Conservation (phyloP, 1,140 invertebrate genomes). For the Streblospio benedicti region DNA sequence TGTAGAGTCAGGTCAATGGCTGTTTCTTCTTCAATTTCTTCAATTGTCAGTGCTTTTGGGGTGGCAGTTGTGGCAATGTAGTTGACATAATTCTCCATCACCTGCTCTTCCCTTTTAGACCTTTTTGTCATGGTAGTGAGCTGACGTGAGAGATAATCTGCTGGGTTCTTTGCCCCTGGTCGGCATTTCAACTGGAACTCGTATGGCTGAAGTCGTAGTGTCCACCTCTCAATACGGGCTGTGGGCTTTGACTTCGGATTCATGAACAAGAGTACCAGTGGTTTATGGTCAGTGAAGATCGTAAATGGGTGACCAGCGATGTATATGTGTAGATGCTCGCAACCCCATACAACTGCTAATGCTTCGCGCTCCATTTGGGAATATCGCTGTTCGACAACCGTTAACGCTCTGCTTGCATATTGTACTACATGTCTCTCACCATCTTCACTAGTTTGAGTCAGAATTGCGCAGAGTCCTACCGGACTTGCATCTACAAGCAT, state of each 20-base stretch:
- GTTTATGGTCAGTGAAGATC: neutral
- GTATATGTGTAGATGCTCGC: slow-evolving; percentile 8
- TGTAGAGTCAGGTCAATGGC: slow-evolving; percentile 2
- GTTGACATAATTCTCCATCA: neutral
- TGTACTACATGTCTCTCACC: neutral
- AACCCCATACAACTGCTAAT: slow-evolving; percentile 6
- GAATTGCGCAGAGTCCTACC: slow-evolving; percentile 6
- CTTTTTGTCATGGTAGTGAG: neutral
- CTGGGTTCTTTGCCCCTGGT: neutral
- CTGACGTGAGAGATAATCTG: slow-evolving; percentile 3
- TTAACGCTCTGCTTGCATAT: neutral
- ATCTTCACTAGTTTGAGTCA: slow-evolving; percentile 18
- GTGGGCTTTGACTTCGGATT: neutral
- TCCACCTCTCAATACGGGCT: neutral
- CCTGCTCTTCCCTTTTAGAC: neutral
- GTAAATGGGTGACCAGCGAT: neutral
- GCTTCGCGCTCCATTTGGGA: neutral
- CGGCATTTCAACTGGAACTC: neutral
- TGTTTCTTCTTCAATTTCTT: neutral
- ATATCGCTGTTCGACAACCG: neutral
- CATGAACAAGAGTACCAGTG: neutral
- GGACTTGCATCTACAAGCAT: slow-evolving; percentile 19
- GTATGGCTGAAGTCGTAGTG: slow-evolving; percentile 2
- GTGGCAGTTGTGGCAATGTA: neutral
- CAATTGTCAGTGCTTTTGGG: neutral